Evolutionary conservation across 30 jellyfish, hydroid and myxozoan genomes (phyloP).

Genomic region (Nemopilema nomurai): DNA sequence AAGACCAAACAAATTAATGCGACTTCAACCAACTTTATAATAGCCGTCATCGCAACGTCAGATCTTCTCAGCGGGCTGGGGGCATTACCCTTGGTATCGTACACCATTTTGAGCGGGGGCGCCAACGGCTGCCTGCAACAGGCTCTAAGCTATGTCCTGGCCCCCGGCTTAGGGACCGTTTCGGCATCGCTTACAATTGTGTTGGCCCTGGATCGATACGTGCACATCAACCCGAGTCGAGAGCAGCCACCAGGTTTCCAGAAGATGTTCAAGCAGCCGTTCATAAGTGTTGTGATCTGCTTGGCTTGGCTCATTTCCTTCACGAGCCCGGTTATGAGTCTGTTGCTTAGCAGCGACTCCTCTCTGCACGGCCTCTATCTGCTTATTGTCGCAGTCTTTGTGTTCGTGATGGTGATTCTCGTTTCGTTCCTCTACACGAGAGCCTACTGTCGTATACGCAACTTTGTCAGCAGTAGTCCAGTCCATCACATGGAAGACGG

Average conservation of each 20-base stretch:
- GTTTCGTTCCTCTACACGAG: slow-evolving; percentile 1
- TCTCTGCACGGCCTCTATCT: not conserved
- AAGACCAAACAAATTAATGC: slow-evolving; percentile 15
- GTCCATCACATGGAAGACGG: slow-evolving; percentile 13
- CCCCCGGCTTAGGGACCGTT: not conserved
- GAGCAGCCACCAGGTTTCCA: not conserved
- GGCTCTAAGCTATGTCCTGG: not conserved
- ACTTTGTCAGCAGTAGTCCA: slow-evolving; percentile 7
- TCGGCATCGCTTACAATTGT: slow-evolving; percentile 2
- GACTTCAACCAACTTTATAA: slow-evolving; percentile 17
- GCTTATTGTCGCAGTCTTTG: not conserved
- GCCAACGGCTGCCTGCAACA: not conserved
- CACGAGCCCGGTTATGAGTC: not conserved
- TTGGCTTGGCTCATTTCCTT: not conserved
- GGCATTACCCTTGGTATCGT: slow-evolving; percentile 3
- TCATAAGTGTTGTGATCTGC: not conserved
- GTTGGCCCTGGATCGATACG: slow-evolving; percentile 19
- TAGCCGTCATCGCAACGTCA: not conserved
- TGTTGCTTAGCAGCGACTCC: not conserved
- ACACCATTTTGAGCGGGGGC: not conserved
- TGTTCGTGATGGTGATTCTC: not conserved
- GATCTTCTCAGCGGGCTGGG: slow-evolving; percentile 18
- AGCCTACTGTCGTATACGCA: slow-evolving; percentile 12
- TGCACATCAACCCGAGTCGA: slow-evolving; percentile 17
- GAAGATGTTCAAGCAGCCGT: slow-evolving; percentile 9